Conservation (phyloP, 2,888 invertebrate genomes). For the Cheiracanthium punctorium region DNA sequence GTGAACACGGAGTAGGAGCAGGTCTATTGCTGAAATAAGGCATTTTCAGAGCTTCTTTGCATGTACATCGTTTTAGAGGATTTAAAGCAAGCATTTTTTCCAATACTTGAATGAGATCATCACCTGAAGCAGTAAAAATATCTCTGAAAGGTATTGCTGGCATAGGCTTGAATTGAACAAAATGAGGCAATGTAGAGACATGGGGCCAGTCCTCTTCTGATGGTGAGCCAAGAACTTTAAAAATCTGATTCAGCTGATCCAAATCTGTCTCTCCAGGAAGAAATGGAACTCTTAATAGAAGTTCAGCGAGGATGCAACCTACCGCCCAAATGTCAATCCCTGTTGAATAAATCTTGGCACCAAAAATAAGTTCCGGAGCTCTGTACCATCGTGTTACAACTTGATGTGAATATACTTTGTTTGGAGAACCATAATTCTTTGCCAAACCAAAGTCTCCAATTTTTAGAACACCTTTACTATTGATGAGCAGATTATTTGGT, state of each 20-base stretch:
- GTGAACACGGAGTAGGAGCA: conserved; percentile 87
- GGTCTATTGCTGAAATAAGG: conserved; percentile 94
- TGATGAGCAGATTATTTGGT: conserved; percentile 97
- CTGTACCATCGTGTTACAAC: conserved; percentile 90
- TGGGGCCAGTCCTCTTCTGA: conserved; percentile 92
- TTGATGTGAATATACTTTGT: conserved; percentile 96
- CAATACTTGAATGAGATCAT: conserved; percentile 90
- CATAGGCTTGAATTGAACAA: conserved; percentile 91
- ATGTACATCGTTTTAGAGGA: conserved; percentile 82
- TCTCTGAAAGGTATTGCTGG: conserved; percentile 89
- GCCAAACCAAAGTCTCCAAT: conserved; percentile 99
- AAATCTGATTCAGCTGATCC: conserved; percentile 96
- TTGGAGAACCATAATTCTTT: conserved; percentile 97
- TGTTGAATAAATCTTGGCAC: conserved; percentile 95
- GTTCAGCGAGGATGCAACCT: conserved; percentile 97
- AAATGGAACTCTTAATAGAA: conserved; percentile 89
- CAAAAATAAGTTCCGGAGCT: conserved; percentile 95
- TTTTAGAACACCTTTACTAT: conserved; percentile 92
- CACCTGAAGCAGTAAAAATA: conserved; percentile 96
- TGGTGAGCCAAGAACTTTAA: conserved; percentile 95
- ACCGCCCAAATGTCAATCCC: conserved; percentile 99
- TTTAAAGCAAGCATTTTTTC: conserved; percentile 86
- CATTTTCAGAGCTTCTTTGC: conserved; percentile 85
- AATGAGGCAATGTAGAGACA: conserved; percentile 84
- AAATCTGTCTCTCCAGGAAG: conserved; percentile 97